Evolutionary conservation across 2,797 vertebrate genomes (phyloP), one percentile per base, ranked within the genome.

Genomic region (Aphelocoma californica): DNA sequence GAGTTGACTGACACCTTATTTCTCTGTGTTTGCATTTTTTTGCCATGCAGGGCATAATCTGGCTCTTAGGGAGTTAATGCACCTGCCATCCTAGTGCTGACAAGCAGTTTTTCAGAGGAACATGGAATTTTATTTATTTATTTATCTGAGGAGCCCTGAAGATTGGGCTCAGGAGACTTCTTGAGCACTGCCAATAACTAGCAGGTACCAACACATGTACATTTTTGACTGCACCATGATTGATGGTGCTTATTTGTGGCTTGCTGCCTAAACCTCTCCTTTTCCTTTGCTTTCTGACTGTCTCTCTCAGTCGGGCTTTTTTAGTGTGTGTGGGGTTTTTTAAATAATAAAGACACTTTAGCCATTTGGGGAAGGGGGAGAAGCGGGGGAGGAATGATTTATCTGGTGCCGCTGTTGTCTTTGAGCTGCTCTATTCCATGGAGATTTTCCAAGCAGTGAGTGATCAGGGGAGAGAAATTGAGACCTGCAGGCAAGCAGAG

Each of bases 21-120:
- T 97, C 91, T 95, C 91, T n/a, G 50, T 82, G 92, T 96, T 95
- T 85, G 97, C 97, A 95, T 83, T 96, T 97, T 97, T 97, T 94
- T 97, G 98, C 98, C 97, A 97, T 97, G 98, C 98, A 98, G 97
- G 98, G 98, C 98, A 97, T 98, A 98, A 98, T 98, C 98, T 98
- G 98, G 98, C 98, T 98, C 98, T 98, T 96, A 96, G 98, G 98
- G 98, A 99, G 98, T 98, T 98, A 98, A 98, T 98, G 97, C 99
- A 99, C 99, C 99, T 99, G 99, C 98, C 98, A 98, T 97, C 96
- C 98, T 97, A 86, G 97, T 99, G 99, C 99, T 99, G 99, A 99
- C 98, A 96, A 97, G 96, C 97, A 97, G 98, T 98, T 99, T 99
- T 98, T 98, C 97, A 97, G 88, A 94, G 94, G 92, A 96, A 81